Conservation (phyloP, 2,113 vertebrate genomes). For the Blennius ocellaris region DNA sequence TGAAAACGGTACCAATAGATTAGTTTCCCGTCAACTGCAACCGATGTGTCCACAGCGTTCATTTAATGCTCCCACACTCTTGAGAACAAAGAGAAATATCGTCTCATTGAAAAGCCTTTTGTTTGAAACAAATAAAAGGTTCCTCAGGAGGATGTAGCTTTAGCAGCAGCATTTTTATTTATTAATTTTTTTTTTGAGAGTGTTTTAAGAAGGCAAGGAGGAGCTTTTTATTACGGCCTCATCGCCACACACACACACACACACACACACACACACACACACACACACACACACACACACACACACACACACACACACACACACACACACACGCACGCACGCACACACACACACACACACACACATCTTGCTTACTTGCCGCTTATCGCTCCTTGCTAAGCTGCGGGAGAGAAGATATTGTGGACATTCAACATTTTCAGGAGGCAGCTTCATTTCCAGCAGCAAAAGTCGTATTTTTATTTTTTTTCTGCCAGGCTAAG, state of each 20-base stretch:
- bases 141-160: conserved; percentile 18
- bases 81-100: conserved; percentile 4
- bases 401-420: conserved; percentile 49
- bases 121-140: conserved; percentile 15
- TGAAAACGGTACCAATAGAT: too few species aligned
- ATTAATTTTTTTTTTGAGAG: background rate
- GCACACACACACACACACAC: conserved; percentile 17
- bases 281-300: conserved; percentile 1
- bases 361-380: conserved; percentile 30
- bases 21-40: too few species aligned
- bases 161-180: conserved; percentile 3
- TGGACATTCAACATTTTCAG: conserved; percentile 59
- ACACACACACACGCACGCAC: conserved; percentile 1
- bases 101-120: background rate
- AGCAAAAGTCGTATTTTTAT: conserved; percentile 51
- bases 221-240: conserved; percentile 41
- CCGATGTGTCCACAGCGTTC: too few species aligned
- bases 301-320: conserved; percentile 3
- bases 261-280: too few species aligned
- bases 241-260: background rate
- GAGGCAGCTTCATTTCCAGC: conserved; percentile 43
- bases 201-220: conserved; percentile 39
- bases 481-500: conserved; percentile 37
- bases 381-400: conserved; percentile 48
- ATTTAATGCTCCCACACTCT: background rate